phyloP scores from a whole-genome alignment of 2,888 invertebrate species.

The Lepidochrysops patricia region DNA sequence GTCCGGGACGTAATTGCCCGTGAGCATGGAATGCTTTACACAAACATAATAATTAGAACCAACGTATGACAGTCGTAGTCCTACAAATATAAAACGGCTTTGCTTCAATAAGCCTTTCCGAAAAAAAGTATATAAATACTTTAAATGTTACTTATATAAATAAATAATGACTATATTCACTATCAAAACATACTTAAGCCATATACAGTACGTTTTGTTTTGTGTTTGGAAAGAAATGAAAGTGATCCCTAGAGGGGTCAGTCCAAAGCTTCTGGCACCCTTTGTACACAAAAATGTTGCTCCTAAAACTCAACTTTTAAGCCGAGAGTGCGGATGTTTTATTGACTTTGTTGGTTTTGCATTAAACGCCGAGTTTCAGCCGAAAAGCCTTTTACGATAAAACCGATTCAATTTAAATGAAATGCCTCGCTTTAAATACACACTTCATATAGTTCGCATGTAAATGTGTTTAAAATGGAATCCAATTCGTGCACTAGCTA shows the following conservation, averaged over 20 bases:
- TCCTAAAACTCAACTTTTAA: background rate
- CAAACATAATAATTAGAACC: too few relatives aligned
- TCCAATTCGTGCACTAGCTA: background rate
- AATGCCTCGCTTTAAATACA: background rate
- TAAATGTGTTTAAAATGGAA: background rate
- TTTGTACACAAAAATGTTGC: background rate
- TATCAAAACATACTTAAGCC: too few relatives aligned
- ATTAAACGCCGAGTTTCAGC: conserved; percentile 1
- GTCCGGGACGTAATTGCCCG: too few relatives aligned
- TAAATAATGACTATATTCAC: too few relatives aligned
- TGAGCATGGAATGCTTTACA: too few relatives aligned
- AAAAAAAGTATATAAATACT: too few relatives aligned
- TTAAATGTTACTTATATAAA: too few relatives aligned
- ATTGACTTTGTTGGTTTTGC: background rate
- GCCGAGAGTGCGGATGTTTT: background rate
- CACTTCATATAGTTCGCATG: background rate
- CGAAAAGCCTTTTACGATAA: conserved; percentile 7
- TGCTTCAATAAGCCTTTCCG: too few relatives aligned
- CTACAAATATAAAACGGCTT: too few relatives aligned
- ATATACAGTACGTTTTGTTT: too few relatives aligned
- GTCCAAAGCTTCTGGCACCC: background rate
- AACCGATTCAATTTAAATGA: conserved; percentile 6
- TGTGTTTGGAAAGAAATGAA: background rate
- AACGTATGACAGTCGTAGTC: too few relatives aligned
- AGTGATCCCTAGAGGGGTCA: background rate